These are phyloP conservation scores for Nipponia nippon DNA, from an alignment of 2,113 vertebrate species.

Conservation along the genomic window DNA sequence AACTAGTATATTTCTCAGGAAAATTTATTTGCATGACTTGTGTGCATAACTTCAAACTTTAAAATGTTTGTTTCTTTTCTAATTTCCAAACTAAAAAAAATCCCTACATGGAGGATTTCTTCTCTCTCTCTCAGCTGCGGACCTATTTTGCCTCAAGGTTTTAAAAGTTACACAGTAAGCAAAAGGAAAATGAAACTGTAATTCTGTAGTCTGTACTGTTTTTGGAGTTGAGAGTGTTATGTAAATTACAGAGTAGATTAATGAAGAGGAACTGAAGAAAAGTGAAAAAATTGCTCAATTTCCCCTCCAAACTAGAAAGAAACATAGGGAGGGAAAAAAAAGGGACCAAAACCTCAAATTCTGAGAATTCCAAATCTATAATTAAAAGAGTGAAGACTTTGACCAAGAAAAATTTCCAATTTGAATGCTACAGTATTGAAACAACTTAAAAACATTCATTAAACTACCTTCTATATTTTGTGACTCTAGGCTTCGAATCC, in stretches of 20 bases:
- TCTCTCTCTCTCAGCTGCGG: neutral
- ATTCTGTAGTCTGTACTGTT: neutral
- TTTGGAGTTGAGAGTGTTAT: neutral
- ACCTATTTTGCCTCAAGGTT: neutral
- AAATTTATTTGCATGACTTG: neutral
- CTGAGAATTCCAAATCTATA: neutral
- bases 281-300: conserved; percentile 12
- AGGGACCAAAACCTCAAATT: neutral
- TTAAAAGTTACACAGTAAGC: neutral
- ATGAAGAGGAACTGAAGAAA: conserved; percentile 16
- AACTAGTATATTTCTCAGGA: neutral
- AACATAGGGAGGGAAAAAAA: neutral
- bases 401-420: neutral
- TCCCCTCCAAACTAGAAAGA: neutral
- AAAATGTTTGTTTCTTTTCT: neutral
- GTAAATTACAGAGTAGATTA: neutral
- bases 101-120: neutral
- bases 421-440: neutral
- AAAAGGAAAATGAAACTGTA: neutral
- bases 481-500: neutral
- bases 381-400: neutral
- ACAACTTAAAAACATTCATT: neutral
- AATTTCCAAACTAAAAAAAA: neutral
- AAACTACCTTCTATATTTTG: neutral
- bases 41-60: neutral